Conservation (phyloP, 2,113 vertebrate genomes). For the Oostethus manadensis region DNA sequence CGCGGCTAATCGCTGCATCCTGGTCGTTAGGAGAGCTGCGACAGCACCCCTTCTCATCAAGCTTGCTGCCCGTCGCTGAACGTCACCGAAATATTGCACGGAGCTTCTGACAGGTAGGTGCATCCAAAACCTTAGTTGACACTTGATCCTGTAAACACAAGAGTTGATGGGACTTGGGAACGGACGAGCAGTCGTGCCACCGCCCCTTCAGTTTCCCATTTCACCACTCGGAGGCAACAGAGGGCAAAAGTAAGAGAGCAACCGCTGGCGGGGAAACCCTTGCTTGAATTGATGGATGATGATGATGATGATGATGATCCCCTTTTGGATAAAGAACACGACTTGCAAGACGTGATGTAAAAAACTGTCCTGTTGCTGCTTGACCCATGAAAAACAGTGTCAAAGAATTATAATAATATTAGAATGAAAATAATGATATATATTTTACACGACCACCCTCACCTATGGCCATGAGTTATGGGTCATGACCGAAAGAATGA, state of each 20-base stretch:
- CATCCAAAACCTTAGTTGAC: neutral
- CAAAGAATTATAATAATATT: too few species aligned
- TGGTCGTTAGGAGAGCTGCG: slow-evolving; percentile 65
- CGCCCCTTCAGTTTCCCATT: slow-evolving; percentile 2
- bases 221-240: slow-evolving; percentile 61
- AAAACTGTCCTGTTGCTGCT: too few species aligned
- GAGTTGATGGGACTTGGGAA: too few species aligned
- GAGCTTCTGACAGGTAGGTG: slow-evolving; percentile 67
- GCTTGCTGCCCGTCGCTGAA: slow-evolving; percentile 70
- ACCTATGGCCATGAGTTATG: too few species aligned
- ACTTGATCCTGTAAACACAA: too few species aligned
- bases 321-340: slow-evolving; percentile 9
- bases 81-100: slow-evolving; percentile 70
- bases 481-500: too few species aligned
- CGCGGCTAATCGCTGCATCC: slow-evolving; percentile 34
- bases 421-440: too few species aligned
- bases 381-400: too few species aligned
- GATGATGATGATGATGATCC: neutral
- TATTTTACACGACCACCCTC: too few species aligned
- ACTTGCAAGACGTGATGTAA: too few species aligned
- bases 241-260: slow-evolving; percentile 53
- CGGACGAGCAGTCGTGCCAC: too few species aligned
- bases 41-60: slow-evolving; percentile 67
- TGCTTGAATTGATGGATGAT: neutral
- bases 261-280: neutral